Evolutionary conservation across 92 coral and sea anemone species (phyloP).

Genomic region (Diadumene lineata): DNA sequence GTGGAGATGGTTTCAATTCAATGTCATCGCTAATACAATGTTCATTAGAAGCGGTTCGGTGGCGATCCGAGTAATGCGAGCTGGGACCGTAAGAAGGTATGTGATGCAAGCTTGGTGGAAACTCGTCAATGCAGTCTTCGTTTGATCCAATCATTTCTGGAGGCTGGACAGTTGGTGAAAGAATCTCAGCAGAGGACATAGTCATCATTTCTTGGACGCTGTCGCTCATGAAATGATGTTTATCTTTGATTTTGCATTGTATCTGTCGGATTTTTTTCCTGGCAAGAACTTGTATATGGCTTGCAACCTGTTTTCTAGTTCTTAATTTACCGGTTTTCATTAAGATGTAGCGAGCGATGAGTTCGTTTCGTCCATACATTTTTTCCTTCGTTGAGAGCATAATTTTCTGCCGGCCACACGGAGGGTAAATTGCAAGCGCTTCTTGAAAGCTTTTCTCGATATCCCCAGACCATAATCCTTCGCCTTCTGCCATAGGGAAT

Average conservation of each 20-base stretch:
- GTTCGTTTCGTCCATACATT: constrained; percentile 98
- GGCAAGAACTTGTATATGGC: constrained; percentile 98
- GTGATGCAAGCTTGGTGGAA: constrained; percentile 26
- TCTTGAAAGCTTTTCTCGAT: constrained; percentile 98
- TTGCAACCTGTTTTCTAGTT: constrained; percentile 98
- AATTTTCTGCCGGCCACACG: constrained; percentile 98
- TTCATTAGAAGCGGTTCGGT: constrained; percentile 25
- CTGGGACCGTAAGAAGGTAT: constrained; percentile 26
- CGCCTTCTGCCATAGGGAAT: constrained; percentile 64
- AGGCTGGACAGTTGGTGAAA: constrained; percentile 74
- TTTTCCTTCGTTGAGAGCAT: constrained; percentile 98
- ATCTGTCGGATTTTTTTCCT: constrained; percentile 93
- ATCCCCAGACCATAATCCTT: constrained; percentile 97
- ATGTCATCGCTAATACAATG: constrained; percentile 25
- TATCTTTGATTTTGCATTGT: constrained; percentile 81
- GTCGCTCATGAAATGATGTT: constrained; percentile 57
- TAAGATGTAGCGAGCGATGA: constrained; percentile 91
- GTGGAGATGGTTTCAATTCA: constrained; percentile 17
- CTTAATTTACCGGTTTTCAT: constrained; percentile 98
- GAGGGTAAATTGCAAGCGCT: constrained; percentile 98
- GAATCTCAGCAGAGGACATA: constrained; percentile 88
- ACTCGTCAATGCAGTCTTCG: not conserved
- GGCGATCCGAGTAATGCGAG: constrained; percentile 31
- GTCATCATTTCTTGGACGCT: constrained; percentile 84
- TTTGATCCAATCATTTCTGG: not conserved